Evolutionary conservation across 1,140 invertebrate species (phyloP), one percentile per base, ranked within the genome.

Genomic region (Tetramorium simillimum): DNA sequence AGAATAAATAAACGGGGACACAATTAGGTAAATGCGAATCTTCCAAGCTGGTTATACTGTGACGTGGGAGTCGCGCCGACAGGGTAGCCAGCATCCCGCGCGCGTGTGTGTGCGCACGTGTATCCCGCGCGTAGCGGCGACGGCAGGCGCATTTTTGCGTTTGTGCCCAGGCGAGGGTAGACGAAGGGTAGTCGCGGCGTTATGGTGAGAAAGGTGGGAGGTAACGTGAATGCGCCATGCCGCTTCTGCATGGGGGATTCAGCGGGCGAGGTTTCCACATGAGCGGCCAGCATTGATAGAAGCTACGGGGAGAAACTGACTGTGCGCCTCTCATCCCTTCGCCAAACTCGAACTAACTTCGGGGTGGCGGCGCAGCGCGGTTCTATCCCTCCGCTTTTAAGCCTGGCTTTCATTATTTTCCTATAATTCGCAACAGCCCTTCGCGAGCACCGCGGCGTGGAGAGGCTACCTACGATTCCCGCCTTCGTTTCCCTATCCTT

Each of bases 121-220:
- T 53, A 46, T 87, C 53, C 28, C 43, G 49, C 69, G 75, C 56
- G 69, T 58, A 60, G 63, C 84, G 70, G 67, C 86, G 70, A 65
- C 28, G 77, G 24, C 69, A 40, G 56, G 65, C 65, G 72, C 69
- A 78, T 85, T 86, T 90, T 86, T 84, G 80, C 53, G 80, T 82
- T 70, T 77, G 85, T 56, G 82, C 72, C 46, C 46, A 37, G 43
- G 82, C 69, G 70, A 90, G 87, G 86, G 85, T 86, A 87, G 65
- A 69, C 58, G 43, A 72, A 73, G 70, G 88, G 63, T 87, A 73
- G 77, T 58, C 40, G 69, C 40, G 56, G 89, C 90, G 92, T 93
- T 94, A 94, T 93, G 93, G 95, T 94, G 94, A 95, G 94, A 95
- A 95, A 95, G 94, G 93, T 94, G 93, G 92, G 93, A 94, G 92